Evolutionary conservation across 2,888 invertebrate species (phyloP), one percentile per base, ranked within the genome.

Genomic region (Ophonus ardosiacus): DNA sequence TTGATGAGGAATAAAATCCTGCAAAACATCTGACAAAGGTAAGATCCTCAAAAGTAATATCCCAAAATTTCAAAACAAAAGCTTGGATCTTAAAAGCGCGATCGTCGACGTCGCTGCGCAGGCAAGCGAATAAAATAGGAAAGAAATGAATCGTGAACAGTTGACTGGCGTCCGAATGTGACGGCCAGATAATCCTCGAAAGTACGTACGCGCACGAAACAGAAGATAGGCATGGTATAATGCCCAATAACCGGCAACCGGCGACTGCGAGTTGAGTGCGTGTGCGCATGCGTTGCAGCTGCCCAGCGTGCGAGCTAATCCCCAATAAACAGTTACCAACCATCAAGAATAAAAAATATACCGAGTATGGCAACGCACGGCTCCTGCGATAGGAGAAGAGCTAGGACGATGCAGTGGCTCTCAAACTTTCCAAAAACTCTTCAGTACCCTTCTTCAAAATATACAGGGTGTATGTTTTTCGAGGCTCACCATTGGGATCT

Each of bases 271-370:
- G 51, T n/a, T 4, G 31, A 13, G 13, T 38, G 74, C 78, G 78
- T 18, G 18, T 63, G 76, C 68, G 57, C 74, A 21, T 57, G 57
- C 51, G 81, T 7, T 43, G 43, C 81, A 81, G 68, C 71, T 63
- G 76, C 74, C 81, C 61, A 81, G 21, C 63, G 74, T 43, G 31
- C 84, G 24, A 51, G 40, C 84, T 85, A 85, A 85, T 80, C 80
- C 80, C 71, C 85, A 79, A 79, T 84, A 84, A 84, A 84, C 71
- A 85, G 85, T 85, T 85, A 80, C 80, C 85, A 80, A 80, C 80
- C 85, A 80, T 85, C 79, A 85, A 85, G 85, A 85, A 71, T 79
- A 80, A 80, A 85, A 85, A 85, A 71, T 79, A 85, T 85, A 59
- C 71, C 38, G 65, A 38, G 80, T 38, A 68, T 68, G 68, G 68